Evolutionary conservation across 2,113 vertebrate genomes (phyloP).

Genomic region (Heterochromis multidens): DNA sequence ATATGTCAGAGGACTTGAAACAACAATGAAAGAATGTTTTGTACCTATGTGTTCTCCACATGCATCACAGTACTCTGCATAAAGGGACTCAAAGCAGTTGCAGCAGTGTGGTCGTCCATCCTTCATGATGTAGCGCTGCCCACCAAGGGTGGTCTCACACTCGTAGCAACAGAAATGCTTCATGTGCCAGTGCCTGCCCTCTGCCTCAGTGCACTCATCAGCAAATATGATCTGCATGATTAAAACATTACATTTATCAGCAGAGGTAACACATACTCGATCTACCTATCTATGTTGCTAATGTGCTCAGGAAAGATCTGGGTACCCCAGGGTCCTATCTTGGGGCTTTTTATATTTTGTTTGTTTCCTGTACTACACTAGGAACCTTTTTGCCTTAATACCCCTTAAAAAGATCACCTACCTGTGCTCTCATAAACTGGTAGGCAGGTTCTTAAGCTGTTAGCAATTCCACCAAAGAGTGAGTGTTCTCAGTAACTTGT

Average conservation of each 20-base stretch:
- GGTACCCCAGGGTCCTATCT: neutral
- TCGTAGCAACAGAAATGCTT: constrained; percentile 98
- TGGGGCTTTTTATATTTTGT: neutral
- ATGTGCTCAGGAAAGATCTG: neutral
- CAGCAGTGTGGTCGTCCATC: constrained; percentile 96
- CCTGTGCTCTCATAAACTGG: neutral
- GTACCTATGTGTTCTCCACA: constrained; percentile 97
- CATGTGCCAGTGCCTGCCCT: constrained; percentile 99
- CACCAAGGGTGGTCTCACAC: constrained; percentile 90
- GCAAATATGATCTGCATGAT: constrained; percentile 92
- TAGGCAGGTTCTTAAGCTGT: neutral
- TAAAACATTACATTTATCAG: constrained; percentile 18
- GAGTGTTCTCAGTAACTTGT: neutral
- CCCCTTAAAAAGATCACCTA: neutral
- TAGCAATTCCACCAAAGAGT: neutral
- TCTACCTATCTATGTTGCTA: neutral
- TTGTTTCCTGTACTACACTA: neutral
- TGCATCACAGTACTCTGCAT: constrained; percentile 94
- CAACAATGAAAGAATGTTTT: neutral
- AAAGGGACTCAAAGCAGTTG: constrained; percentile 95
- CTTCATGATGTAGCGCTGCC: constrained; percentile 99
- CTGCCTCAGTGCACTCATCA: constrained; percentile 95
- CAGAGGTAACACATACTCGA: neutral
- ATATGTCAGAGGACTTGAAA: neutral
- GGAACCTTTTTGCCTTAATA: neutral